phyloP scores from a whole-genome alignment of 2,797 vertebrate species.

The Onychomys leucogaster region DNA sequence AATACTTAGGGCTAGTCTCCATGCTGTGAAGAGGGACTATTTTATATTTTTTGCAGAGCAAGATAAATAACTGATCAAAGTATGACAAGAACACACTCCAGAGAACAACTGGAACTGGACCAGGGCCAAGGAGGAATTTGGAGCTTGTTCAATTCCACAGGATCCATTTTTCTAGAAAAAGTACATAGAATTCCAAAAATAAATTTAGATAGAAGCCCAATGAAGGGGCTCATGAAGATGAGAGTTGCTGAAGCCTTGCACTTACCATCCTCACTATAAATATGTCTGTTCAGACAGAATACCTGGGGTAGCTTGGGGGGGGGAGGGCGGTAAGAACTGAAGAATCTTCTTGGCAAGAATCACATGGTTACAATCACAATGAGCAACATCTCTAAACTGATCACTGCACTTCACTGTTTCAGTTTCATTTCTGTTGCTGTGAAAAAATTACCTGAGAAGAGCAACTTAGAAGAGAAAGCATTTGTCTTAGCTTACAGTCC shows the following conservation, averaged over 20 bases:
- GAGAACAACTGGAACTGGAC: too few relatives aligned
- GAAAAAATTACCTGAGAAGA: neutral
- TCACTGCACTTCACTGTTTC: too few relatives aligned
- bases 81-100: neutral
- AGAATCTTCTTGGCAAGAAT: neutral
- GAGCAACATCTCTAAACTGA: neutral
- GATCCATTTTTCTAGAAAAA: neutral
- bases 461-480: neutral
- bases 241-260: neutral
- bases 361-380: neutral
- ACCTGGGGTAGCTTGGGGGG: neutral
- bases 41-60: neutral
- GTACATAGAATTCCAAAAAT: neutral
- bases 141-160: neutral
- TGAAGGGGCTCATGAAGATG: neutral
- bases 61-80: neutral
- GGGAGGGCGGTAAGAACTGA: neutral
- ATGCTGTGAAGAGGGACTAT: neutral
- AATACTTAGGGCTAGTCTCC: neutral
- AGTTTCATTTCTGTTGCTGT: neutral
- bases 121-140: too few relatives aligned
- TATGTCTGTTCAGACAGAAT: neutral
- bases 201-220: neutral
- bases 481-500: neutral
- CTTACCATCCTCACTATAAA: neutral